Base-by-base conservation (phyloP, 2,797 vertebrate genomes). In the Syngnathus acus region DNA sequence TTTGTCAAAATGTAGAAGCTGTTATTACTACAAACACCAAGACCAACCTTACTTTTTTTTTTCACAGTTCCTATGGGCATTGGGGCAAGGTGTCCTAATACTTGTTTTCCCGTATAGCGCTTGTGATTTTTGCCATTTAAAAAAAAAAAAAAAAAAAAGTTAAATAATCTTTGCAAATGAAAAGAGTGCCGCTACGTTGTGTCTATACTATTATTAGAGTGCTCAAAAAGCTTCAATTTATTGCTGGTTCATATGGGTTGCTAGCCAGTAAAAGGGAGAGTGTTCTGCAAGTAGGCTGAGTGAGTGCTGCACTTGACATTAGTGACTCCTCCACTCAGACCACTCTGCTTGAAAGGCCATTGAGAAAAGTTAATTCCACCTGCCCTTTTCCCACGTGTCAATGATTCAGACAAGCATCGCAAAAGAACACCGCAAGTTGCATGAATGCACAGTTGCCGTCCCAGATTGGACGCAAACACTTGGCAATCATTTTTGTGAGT, bases 281-380 rank as follows among this genome's bases (percentile, higher is more conserved):
- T 14, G 1, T 39, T 62, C 62, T 65, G 70, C 73, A 71, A 65
- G 73, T 62, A 2, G 55, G 39, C 45, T 7, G 66, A 38, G 51
- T 71, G 58, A 87, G 78, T 53, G 74, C 69, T 57, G 65, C 73
- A 81, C 75, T 84, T 66, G 70, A 84, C 79, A 64, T 71, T 68
- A 43, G 64, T 42, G 72, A 71, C 68, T 76, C 72, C 67, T 72
- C 68, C 72, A 81, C 79, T 73, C 61, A 72, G 26, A 68, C 72
- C 72, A 68, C 70, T 74, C 74, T 50, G 66, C 39, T 71, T 71
- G 64, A 68, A 66, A 70, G 66, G 64, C 7, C 19, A 55, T 74
- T 5, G 58, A 71, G 47, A 78, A 74, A 77, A 72, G 71, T 68
- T 71, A 76, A 79, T 80, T 76, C 73, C 54, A 39, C 60, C 26